These are phyloP conservation scores for Coelopa pilipes DNA, from an alignment of 2,888 invertebrate genomes.

Conservation along the genomic window DNA sequence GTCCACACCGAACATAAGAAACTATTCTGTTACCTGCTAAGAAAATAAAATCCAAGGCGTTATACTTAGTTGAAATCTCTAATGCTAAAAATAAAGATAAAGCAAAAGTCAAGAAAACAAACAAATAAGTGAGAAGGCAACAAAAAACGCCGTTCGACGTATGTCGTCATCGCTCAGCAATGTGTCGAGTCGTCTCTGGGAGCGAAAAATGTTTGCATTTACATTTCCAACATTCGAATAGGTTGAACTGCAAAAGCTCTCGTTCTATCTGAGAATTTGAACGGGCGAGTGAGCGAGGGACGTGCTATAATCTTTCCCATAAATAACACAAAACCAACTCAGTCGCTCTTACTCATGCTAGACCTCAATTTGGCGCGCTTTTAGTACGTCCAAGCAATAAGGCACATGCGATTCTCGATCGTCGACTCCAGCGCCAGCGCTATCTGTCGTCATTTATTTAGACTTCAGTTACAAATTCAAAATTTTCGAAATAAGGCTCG, in stretches of 20 bases:
- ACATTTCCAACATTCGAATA: neutral
- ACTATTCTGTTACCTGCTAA: neutral
- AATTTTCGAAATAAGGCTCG: neutral
- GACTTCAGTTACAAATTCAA: conserved; percentile 33
- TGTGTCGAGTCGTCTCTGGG: conserved; percentile 2
- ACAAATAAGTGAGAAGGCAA: too few relatives aligned
- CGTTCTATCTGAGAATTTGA: neutral
- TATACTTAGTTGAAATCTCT: neutral
- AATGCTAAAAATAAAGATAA: conserved; percentile 32
- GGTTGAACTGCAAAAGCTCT: neutral
- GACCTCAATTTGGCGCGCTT: conserved; percentile 17
- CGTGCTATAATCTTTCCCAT: neutral
- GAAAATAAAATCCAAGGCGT: neutral
- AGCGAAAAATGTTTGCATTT: conserved; percentile 10
- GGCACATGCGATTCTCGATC: too few relatives aligned
- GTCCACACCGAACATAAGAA: neutral
- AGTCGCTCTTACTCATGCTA: neutral
- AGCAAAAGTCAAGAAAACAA: conserved; percentile 28
- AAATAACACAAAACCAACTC: neutral
- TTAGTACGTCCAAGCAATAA: neutral
- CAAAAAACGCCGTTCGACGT: neutral
- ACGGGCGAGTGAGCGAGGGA: conserved; percentile 3
- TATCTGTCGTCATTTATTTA: conserved; percentile 3
- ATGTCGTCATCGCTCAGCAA: conserved; percentile 38
- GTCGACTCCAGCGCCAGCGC: neutral